A percentile compares a stretch with the other conserved stretches of the same genome.
Conservation (phyloP, 2,113 vertebrate genomes). For the Periophthalmodon schlosseri region DNA sequence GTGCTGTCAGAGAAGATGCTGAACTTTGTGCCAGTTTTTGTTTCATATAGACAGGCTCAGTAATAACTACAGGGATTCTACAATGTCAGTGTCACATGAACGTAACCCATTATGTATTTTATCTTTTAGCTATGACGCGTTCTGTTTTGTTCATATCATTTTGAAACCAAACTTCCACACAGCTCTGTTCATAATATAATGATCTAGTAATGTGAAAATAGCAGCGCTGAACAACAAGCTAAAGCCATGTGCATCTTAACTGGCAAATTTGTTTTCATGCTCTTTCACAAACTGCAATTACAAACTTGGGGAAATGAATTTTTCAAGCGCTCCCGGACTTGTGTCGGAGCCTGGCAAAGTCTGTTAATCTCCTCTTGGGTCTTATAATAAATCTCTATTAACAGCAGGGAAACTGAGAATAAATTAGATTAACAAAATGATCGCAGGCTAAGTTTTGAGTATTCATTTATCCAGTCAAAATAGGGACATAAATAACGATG, state of each 20-base stretch:
- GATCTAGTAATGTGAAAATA: background rate
- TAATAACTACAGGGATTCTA: too few relatives aligned
- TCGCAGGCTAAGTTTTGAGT: conserved; percentile 29
- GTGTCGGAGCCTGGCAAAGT: conserved; percentile 18
- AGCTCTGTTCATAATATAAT: background rate
- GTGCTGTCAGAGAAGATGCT: too few relatives aligned
- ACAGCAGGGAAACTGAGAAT: conserved; percentile 17
- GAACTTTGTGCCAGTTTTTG: too few relatives aligned
- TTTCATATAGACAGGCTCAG: too few relatives aligned
- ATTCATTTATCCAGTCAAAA: conserved; percentile 38
- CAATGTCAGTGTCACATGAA: too few relatives aligned
- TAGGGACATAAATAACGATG: conserved; percentile 9
- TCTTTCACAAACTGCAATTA: conserved; percentile 24
- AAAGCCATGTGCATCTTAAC: conserved; percentile 5
- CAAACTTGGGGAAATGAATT: conserved; percentile 24
- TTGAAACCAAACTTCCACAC: background rate
- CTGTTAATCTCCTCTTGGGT: conserved; percentile 25
- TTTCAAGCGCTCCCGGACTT: conserved; percentile 12
- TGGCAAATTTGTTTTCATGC: conserved; percentile 25
- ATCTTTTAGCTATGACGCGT: background rate
- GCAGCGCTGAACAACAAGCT: background rate
- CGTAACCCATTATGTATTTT: background rate
- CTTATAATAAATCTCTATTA: conserved; percentile 48
- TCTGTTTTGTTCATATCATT: background rate
- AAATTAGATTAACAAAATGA: conserved; percentile 33